These are phyloP conservation scores for Gorsachius magnificus DNA, from an alignment of 2,797 vertebrate genomes.

Conservation along the genomic window DNA sequence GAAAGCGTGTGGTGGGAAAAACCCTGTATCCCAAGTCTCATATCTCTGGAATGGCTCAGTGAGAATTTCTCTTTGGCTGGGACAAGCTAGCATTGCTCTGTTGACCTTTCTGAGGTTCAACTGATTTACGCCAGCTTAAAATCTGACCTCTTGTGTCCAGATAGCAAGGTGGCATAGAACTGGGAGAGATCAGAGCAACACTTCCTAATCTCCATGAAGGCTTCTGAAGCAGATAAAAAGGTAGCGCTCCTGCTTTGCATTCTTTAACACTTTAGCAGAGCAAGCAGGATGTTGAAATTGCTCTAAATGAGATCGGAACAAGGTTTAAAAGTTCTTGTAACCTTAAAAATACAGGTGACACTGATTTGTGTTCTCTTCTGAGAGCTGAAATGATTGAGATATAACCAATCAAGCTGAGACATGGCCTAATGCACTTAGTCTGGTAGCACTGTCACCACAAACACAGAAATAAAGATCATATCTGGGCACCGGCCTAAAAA, in stretches of 20 bases:
- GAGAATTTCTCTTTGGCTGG: background rate
- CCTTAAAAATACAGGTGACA: background rate
- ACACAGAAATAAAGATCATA: conserved; percentile 25
- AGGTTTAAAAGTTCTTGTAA: background rate
- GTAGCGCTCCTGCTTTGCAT: conserved; percentile 12
- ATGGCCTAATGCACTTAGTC: background rate
- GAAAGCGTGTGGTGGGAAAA: background rate
- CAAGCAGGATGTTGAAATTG: background rate
- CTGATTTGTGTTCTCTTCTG: background rate
- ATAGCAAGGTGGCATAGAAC: conserved; percentile 39
- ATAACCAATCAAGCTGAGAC: background rate
- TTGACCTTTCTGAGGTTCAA: conserved; percentile 15
- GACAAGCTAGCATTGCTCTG: background rate
- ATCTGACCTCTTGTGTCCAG: conserved; percentile 35
- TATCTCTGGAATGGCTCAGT: background rate
- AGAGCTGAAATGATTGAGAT: background rate
- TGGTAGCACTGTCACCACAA: background rate
- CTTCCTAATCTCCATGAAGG: conserved; percentile 40
- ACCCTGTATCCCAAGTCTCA: background rate
- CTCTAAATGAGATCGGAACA: background rate
- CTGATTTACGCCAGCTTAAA: conserved; percentile 9
- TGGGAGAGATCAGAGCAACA: conserved; percentile 40
- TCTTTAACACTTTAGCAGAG: conserved; percentile 22
- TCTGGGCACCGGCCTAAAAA: conserved; percentile 7
- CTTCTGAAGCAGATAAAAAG: conserved; percentile 47